Evolutionary conservation across 2,797 vertebrate genomes (phyloP), one percentile per base, ranked within the genome.

Genomic region (Brachyalestes nurse): DNA sequence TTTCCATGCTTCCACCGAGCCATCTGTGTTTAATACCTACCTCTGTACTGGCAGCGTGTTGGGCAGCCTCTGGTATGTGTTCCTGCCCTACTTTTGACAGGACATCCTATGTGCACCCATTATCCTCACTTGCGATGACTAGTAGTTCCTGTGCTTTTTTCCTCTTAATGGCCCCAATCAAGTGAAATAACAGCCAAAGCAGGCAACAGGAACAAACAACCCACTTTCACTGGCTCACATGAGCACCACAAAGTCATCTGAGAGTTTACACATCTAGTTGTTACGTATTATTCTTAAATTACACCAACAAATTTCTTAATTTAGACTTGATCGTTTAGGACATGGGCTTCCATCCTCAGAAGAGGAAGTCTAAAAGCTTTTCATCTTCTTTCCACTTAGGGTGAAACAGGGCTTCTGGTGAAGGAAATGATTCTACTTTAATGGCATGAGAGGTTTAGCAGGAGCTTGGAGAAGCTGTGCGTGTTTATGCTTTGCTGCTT

Each of bases 111-210:
- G 42, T 70, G 51, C 38, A 64, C 21, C 28, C 28, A 61, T 72
- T 57, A 72, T 72, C 40, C 1, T 61, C 13, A 16, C 10, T 62
- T 8, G 12, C 25, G 67, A 82, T 58, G 67, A 71, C 16, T 61
- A 40, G 28, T 14, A 66, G 49, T 58, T 77, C 60, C 60, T 77
- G 60, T 55, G 75, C 7, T 73, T 16, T 66, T 81, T 51, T 34
- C 51, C 60, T 67, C 60, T 66, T 81, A 76, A 82, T 72, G 14
- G 45, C 23, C 49, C 42, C 47, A 82, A 66, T 82, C 61, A 72
- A 40, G 61, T 45, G 19, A 58, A 67, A 77, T 71, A 77, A 77
- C 23, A 57, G 4, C 2, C 9, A 19, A 72, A 65, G 17, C 38
- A 71, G 55, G n/a, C 55, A 58, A 70, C 53, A 70, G 58, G 45